Conservation (phyloP, 2,888 invertebrate genomes). For the Drosophila dives region DNA sequence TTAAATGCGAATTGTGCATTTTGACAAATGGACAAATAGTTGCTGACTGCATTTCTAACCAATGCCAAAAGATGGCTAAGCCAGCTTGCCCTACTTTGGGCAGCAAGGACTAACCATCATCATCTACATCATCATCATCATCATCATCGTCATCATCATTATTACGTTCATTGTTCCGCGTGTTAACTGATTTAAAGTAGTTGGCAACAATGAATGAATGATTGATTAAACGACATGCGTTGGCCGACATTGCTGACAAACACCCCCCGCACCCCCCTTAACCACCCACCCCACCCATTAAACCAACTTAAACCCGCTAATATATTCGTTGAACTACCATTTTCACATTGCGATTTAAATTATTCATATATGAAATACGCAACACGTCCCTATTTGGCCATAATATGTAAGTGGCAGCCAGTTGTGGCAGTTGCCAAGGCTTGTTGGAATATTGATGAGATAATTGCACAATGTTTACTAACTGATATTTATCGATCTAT, state of each 20-base stretch:
- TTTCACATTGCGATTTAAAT: background rate
- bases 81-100: conserved; percentile 25
- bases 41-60: conserved; percentile 2
- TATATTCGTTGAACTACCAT: background rate
- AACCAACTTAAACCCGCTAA: background rate
- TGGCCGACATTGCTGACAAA: conserved; percentile 15
- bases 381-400: conserved; percentile 32
- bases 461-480: conserved; percentile 26
- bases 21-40: background rate
- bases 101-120: conserved; percentile 13
- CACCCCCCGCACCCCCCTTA: background rate
- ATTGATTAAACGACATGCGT: conserved; percentile 60
- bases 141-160: conserved; percentile 17
- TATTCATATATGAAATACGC: background rate
- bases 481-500: conserved; percentile 27
- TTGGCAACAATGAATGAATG: conserved; percentile 68
- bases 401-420: conserved; percentile 11
- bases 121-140: conserved; percentile 15
- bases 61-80: conserved; percentile 37
- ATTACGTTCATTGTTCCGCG: conserved; percentile 2
- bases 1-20: conserved; percentile 17
- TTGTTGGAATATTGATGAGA: conserved; percentile 26
- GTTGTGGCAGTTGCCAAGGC: conserved; percentile 5
- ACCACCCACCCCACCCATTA: background rate
- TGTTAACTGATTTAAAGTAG: conserved; percentile 63